A percentile compares a stretch with the other conserved stretches of the same genome.
phyloP scores from a whole-genome alignment of 2,113 vertebrate genomes.

The Panthera tigris region DNA sequence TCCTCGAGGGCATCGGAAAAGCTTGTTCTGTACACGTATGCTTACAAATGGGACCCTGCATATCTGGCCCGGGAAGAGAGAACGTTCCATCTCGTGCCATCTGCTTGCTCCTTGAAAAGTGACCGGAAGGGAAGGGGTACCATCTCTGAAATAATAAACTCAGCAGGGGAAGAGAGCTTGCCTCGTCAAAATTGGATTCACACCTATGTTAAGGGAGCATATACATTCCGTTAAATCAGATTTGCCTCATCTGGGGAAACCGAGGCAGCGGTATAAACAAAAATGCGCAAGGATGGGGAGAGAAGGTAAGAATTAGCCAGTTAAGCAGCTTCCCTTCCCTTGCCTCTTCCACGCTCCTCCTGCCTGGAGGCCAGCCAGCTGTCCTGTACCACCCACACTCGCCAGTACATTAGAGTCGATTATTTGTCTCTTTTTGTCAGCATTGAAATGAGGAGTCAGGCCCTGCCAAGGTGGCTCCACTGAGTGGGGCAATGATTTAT shows the following conservation, averaged over 20 bases:
- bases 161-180: background rate
- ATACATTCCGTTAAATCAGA: background rate
- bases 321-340: background rate
- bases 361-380: slow-evolving; percentile 46
- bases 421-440: slow-evolving; percentile 74
- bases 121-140: background rate
- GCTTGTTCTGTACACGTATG: background rate
- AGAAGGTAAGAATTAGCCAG: background rate
- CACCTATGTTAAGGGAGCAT: background rate
- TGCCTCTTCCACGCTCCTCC: background rate
- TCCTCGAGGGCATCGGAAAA: background rate
- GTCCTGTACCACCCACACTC: slow-evolving; percentile 21
- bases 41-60: slow-evolving; percentile 18
- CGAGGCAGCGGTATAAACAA: background rate
- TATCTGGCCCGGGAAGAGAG: slow-evolving; percentile 5
- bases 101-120: background rate
- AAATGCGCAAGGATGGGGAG: background rate
- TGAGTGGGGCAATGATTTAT: slow-evolving; percentile 68
- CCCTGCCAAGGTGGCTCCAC: slow-evolving; percentile 57
- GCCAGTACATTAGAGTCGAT: slow-evolving; percentile 65
- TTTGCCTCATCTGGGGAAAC: background rate
- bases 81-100: background rate
- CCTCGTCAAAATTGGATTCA: background rate
- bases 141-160: background rate
- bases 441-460: slow-evolving; percentile 61